Evolutionary conservation across 2,113 vertebrate species (phyloP).

Genomic region (Neomonachus schauinslandi): DNA sequence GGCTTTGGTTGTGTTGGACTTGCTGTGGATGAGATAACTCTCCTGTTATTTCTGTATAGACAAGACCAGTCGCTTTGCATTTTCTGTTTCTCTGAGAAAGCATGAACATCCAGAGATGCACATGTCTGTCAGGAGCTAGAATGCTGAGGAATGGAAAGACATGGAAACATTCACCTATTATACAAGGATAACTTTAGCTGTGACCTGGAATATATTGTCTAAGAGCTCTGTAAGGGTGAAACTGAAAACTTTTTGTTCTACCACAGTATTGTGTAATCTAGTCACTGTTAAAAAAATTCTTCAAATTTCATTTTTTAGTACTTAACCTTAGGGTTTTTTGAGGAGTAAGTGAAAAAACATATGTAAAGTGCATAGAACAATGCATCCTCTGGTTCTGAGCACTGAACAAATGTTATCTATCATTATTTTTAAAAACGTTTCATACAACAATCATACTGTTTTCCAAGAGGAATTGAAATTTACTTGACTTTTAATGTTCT

Average conservation of each 20-base stretch:
- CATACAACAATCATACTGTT: conserved; percentile 60
- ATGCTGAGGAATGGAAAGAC: background rate
- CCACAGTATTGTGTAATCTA: background rate
- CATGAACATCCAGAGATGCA: conserved; percentile 29
- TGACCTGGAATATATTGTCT: conserved; percentile 53
- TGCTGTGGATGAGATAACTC: background rate
- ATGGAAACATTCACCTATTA: conserved; percentile 22
- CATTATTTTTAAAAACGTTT: conserved; percentile 43
- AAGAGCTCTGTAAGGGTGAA: conserved; percentile 49
- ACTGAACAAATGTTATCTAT: background rate
- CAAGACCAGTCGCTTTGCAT: background rate
- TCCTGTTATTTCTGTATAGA: background rate
- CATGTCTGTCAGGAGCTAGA: conserved; percentile 30
- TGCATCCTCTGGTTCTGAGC: background rate
- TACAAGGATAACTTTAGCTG: background rate
- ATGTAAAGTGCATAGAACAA: background rate
- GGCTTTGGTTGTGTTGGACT: background rate
- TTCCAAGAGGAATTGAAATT: conserved; percentile 58
- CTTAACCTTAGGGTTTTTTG: background rate
- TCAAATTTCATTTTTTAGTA: conserved; percentile 29
- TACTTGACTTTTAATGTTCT: conserved; percentile 62
- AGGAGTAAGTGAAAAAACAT: conserved; percentile 22
- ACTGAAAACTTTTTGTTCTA: conserved; percentile 65
- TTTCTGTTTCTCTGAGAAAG: background rate
- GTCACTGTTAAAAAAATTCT: conserved; percentile 17